Evolutionary conservation across 2,797 vertebrate genomes (phyloP), one percentile per base, ranked within the genome.

Genomic region (Esox lucius): DNA sequence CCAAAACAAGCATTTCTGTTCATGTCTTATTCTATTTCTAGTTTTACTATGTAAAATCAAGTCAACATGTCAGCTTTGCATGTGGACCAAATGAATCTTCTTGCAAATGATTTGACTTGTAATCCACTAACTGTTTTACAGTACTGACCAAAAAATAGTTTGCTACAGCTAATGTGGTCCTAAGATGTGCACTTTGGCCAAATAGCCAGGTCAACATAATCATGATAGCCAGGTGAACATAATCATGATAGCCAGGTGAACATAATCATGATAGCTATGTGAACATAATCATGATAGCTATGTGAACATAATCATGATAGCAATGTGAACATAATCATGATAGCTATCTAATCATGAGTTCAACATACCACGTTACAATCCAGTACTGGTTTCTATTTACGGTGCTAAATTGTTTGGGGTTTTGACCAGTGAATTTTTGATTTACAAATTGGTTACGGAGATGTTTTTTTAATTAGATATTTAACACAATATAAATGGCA

Each of bases 341-440:
- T n/a, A n/a, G n/a, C n/a, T n/a, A n/a, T n/a, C n/a, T n/a, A 70
- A 70, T 28, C 62, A 64, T 33, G 75, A 76, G 83, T 76, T 80
- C 86, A 85, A 89, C 83, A 80, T 79, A 83, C 71, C 83, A 81
- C 75, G 80, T 39, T 80, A 80, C 78, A 70, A 75, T 66, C 74
- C 71, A 83, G 66, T 56, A 35, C 72, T 72, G 81, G 75, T 85
- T 74, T 74, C 46, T 73, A 76, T 77, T 80, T 74, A 67, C 79
- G 70, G 31, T 68, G 62, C 53, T 83, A 75, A 86, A 87, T 84
- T 35, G 87, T 85, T 85, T 85, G 56, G 69, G 82, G 9, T 68
- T 65, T 75, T 74, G 26, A 71, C 39, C 64, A 35, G 35, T 87
- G 73, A 85, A 87, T 85, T 86, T 87, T 87, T 87, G 33, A 89